phyloP scores from a whole-genome alignment of 2,113 vertebrate genomes.

The Apodemus sylvaticus region DNA sequence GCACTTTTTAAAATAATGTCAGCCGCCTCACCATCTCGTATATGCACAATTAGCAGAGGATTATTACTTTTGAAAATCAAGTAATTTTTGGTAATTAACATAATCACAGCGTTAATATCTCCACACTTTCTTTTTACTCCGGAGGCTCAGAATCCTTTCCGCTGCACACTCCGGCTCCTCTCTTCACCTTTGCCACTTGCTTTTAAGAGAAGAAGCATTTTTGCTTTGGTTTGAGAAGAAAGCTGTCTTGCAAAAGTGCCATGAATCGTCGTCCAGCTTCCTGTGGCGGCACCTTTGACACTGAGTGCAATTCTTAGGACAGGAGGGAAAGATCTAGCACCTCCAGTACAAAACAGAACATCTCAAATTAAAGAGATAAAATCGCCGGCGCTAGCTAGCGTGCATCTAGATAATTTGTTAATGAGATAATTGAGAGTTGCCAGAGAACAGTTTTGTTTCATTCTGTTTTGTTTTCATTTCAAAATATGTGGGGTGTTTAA shows the following conservation, averaged over 20 bases:
- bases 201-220: slow-evolving; percentile 27
- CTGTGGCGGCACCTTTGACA: neutral
- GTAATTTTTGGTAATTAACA: neutral
- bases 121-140: neutral
- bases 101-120: neutral
- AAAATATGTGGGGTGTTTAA: slow-evolving; percentile 18
- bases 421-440: slow-evolving; percentile 54
- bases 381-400: neutral
- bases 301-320: slow-evolving; percentile 5
- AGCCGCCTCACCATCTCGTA: neutral
- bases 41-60: neutral
- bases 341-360: neutral
- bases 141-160: neutral
- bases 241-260: neutral
- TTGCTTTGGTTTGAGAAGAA: slow-evolving; percentile 38
- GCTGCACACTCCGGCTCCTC: neutral
- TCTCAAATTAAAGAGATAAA: slow-evolving; percentile 41
- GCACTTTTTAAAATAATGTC: neutral
- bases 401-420: slow-evolving; percentile 42
- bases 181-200: neutral
- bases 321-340: neutral
- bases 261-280: neutral
- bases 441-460: neutral
- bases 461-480: neutral
- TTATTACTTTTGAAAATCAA: slow-evolving; percentile 27